A percentile compares a stretch with the other conserved stretches of the same genome.
phyloP scores from a whole-genome alignment of 2,888 invertebrate genomes.

The Augiades crinisus region DNA sequence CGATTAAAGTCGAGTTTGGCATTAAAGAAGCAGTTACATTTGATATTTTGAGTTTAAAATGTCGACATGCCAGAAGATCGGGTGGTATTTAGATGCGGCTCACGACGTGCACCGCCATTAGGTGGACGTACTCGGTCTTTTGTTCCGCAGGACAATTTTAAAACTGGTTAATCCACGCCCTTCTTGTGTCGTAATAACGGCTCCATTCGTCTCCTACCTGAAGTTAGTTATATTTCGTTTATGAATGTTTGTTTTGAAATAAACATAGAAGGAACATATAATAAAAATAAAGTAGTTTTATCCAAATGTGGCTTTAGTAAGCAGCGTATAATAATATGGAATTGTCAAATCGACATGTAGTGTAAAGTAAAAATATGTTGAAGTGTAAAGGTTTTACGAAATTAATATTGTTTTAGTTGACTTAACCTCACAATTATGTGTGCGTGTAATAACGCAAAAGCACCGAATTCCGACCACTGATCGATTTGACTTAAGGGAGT shows the following conservation, averaged over 20 bases:
- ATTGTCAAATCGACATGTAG: no score
- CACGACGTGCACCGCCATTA: constrained; percentile 4
- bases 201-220: not conserved
- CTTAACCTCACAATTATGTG: no score
- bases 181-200: constrained; percentile 8
- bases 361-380: no score
- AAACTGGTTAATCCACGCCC: not conserved
- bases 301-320: no score
- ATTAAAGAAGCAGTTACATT: constrained; percentile 15
- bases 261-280: no score
- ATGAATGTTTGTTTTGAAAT: not conserved
- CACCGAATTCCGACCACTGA: no score
- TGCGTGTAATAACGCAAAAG: no score
- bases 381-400: no score
- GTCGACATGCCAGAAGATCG: constrained; percentile 11
- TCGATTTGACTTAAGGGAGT: no score
- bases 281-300: no score
- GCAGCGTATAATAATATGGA: no score
- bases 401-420: no score
- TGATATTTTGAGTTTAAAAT: constrained; percentile 18
- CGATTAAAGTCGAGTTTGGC: not conserved
- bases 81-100: constrained; percentile 14
- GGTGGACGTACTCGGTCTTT: not conserved
- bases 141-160: constrained; percentile 1
- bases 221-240: not conserved